Evolutionary conservation across 1,140 invertebrate species (phyloP).

Genomic region (Bicyclus anynana): DNA sequence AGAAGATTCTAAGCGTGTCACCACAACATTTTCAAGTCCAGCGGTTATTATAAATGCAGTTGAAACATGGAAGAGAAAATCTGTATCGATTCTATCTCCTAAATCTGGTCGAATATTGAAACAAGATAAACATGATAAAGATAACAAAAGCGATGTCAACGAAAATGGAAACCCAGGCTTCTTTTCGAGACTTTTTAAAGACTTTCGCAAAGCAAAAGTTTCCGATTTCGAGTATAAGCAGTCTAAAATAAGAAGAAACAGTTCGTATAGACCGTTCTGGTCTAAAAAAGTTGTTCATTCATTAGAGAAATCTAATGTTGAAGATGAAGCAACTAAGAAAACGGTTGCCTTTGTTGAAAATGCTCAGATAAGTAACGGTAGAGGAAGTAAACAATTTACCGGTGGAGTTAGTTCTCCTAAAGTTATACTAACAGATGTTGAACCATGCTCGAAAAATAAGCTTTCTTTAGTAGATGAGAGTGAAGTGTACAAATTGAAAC

Average conservation of each 20-base stretch:
- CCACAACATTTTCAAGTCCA: constrained; percentile 36
- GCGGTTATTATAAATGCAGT: constrained; percentile 25
- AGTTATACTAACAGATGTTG: constrained; percentile 24
- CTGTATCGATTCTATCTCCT: constrained; percentile 46
- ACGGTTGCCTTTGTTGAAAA: constrained; percentile 23
- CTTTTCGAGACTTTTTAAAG: constrained; percentile 45
- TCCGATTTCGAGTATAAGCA: constrained; percentile 50
- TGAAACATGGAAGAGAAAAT: constrained; percentile 54
- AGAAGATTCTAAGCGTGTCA: constrained; percentile 43
- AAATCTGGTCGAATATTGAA: constrained; percentile 40
- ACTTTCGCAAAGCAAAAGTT: constrained; percentile 52
- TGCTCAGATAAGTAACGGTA: constrained; percentile 15
- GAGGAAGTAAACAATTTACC: constrained; percentile 10
- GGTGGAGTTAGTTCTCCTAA: constrained; percentile 12
- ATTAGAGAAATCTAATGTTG: constrained; percentile 12
- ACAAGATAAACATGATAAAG: not conserved
- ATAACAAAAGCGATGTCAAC: constrained; percentile 18
- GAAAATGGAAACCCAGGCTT: constrained; percentile 31
- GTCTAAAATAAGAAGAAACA: constrained; percentile 42
- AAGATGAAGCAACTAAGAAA: constrained; percentile 25
- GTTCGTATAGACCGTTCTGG: constrained; percentile 60
- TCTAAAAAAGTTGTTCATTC: constrained; percentile 39
- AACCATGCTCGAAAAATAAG: constrained; percentile 27
- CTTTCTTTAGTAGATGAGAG: constrained; percentile 39
- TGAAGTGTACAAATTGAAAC: constrained; percentile 44